Percentiles rank a stretch among this genome's conserved stretches.
phyloP scores from a whole-genome alignment of 2,888 invertebrate genomes.

The Coelinius sp. region DNA sequence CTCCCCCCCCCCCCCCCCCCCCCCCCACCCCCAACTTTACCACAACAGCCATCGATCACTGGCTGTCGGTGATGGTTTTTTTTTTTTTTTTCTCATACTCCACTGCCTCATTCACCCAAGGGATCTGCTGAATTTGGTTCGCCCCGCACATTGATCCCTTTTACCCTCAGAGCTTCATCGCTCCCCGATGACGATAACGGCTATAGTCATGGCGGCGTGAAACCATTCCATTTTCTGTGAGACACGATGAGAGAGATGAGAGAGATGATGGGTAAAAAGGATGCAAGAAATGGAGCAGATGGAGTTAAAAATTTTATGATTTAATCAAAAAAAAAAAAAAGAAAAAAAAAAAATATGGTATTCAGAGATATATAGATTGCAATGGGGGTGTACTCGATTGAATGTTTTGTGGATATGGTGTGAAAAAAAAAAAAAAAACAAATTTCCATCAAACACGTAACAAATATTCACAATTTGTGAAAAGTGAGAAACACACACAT shows the following conservation, averaged over 20 bases:
- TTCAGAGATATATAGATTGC: neutral
- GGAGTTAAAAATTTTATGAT: neutral
- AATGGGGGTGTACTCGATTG: no score
- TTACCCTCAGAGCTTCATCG: slow-evolving; percentile 4
- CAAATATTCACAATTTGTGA: no score
- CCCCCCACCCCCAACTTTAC: neutral
- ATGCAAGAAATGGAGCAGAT: slow-evolving; percentile 3
- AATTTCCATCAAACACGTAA: no score
- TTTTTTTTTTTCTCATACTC: neutral
- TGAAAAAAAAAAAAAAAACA: no score
- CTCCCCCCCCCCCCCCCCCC: neutral
- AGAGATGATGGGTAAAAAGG: neutral
- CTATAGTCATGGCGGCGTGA: slow-evolving; percentile 11
- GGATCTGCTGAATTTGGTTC: slow-evolving; percentile 26
- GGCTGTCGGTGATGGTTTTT: slow-evolving; percentile 27
- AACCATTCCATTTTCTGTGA: slow-evolving; percentile 8
- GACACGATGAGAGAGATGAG: slow-evolving; percentile 1
- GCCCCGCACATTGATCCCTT: slow-evolving; percentile 12
- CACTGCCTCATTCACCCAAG: neutral
- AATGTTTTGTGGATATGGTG: no score
- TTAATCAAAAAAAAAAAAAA: no score
- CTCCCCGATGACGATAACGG: slow-evolving; percentile 25
- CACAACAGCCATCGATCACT: slow-evolving; percentile 28
- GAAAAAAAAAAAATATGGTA: neutral
- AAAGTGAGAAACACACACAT: no score